Percentiles rank a stretch among this genome's conserved stretches.
Evolutionary conservation across 2,113 vertebrate species (phyloP).

Genomic region (Nibea albiflora): DNA sequence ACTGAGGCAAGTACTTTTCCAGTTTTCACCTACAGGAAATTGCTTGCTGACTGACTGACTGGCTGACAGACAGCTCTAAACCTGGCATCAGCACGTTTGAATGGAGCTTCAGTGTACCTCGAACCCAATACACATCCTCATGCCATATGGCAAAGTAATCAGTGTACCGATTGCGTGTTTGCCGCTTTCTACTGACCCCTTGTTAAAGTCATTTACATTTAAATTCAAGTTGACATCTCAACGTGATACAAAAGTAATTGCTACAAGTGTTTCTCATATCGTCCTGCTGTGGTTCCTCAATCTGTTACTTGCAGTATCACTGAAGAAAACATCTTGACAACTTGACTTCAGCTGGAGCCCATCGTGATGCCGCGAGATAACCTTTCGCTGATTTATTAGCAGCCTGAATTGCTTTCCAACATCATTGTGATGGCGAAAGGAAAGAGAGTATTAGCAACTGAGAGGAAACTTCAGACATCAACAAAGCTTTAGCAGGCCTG

Average conservation of each 20-base stretch:
- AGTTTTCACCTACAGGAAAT: conserved; percentile 65
- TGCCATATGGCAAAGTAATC: conserved; percentile 59
- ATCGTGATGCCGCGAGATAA: neutral
- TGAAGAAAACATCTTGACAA: conserved; percentile 9
- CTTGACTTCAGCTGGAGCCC: neutral
- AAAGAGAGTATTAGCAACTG: conserved; percentile 10
- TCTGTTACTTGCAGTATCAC: neutral
- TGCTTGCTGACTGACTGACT: conserved; percentile 47
- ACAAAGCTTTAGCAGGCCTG: conserved; percentile 46
- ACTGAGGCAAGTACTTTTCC: conserved; percentile 55
- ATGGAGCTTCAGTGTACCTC: conserved; percentile 2
- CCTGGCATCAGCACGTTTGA: conserved; percentile 38
- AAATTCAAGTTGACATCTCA: conserved; percentile 11
- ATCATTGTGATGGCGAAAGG: neutral
- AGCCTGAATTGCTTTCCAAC: neutral
- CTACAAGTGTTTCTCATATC: neutral
- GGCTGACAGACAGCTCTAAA: conserved; percentile 43
- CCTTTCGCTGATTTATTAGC: conserved; percentile 19
- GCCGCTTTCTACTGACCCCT: neutral
- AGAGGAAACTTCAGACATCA: conserved; percentile 45
- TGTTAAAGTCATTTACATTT: neutral
- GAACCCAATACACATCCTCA: conserved; percentile 41
- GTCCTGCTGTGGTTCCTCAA: neutral
- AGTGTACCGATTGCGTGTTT: conserved; percentile 3
- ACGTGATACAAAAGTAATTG: neutral